A percentile compares a stretch with the other conserved stretches of the same genome.
Conservation (phyloP, 2,888 invertebrate species). For the Hymenopus coronatus region DNA sequence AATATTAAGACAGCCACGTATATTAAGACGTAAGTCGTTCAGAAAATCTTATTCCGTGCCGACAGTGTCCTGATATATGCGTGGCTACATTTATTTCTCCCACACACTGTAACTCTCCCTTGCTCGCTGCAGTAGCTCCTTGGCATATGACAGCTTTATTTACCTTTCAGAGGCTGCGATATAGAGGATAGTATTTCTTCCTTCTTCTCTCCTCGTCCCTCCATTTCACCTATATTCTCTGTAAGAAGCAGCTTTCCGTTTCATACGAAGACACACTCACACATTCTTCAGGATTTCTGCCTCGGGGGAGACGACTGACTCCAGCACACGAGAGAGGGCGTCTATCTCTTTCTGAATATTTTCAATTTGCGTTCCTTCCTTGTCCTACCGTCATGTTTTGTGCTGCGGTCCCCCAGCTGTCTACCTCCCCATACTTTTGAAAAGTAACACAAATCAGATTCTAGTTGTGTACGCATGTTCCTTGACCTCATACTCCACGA, state of each 20-base stretch:
- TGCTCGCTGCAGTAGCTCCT: background rate
- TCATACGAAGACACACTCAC: background rate
- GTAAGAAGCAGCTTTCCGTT: background rate
- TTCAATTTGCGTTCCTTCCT: background rate
- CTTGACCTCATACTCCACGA: no score
- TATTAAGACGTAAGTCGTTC: background rate
- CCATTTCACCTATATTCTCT: background rate
- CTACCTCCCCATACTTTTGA: no score
- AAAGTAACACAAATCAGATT: no score
- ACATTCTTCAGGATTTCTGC: background rate
- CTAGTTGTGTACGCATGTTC: no score
- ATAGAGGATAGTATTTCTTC: conserved; percentile 8
- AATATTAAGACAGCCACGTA: no score
- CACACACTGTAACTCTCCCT: background rate
- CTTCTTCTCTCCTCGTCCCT: background rate
- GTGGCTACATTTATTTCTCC: background rate
- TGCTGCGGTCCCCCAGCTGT: background rate
- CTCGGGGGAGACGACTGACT: background rate
- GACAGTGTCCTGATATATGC: background rate
- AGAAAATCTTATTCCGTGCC: background rate
- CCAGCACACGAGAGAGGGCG: background rate
- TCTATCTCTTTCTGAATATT: background rate
- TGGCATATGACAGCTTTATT: conserved; percentile 13
- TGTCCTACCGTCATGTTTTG: background rate
- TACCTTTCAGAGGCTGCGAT: background rate